A percentile compares a stretch with the other conserved stretches of the same genome.
These are phyloP conservation scores for Schizotus pectinicornis DNA, from an alignment of 2,888 invertebrate species.

Conservation along the genomic window DNA sequence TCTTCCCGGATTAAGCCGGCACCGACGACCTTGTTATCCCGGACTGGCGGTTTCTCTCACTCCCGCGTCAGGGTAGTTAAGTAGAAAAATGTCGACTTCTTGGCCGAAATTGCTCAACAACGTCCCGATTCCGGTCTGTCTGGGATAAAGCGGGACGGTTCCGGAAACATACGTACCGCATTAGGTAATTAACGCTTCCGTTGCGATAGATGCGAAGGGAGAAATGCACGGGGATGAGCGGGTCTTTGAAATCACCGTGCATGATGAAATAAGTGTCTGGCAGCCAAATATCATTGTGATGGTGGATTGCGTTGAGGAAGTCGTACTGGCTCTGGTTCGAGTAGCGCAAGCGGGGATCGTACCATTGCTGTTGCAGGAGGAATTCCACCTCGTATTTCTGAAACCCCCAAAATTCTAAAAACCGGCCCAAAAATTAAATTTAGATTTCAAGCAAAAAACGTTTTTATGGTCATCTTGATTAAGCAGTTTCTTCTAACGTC, in stretches of 20 bases:
- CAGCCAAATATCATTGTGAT: constrained; percentile 90
- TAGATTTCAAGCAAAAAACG: no score
- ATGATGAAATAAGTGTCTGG: constrained; percentile 96
- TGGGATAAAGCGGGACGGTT: background rate
- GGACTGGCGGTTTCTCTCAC: no score
- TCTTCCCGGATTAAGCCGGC: no score
- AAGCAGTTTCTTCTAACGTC: no score
- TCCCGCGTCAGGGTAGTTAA: no score
- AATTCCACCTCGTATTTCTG: constrained; percentile 98
- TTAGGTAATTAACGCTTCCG: constrained; percentile 92
- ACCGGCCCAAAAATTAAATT: no score
- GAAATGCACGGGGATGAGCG: constrained; percentile 91
- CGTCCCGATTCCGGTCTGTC: no score
- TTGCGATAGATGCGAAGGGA: constrained; percentile 90
- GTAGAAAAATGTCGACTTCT: no score
- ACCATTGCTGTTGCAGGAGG: constrained; percentile 92
- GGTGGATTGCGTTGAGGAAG: constrained; percentile 91
- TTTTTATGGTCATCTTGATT: no score
- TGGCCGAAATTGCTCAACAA: no score
- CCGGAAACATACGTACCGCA: constrained; percentile 68
- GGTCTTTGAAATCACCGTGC: constrained; percentile 96
- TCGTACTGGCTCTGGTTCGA: constrained; percentile 87
- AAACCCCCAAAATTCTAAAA: constrained; percentile 44
- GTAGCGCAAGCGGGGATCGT: constrained; percentile 86
- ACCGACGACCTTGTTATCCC: no score